Evolutionary conservation across 2,888 invertebrate genomes (phyloP), one percentile per base, ranked within the genome.

Genomic region (Hymenopus coronatus): DNA sequence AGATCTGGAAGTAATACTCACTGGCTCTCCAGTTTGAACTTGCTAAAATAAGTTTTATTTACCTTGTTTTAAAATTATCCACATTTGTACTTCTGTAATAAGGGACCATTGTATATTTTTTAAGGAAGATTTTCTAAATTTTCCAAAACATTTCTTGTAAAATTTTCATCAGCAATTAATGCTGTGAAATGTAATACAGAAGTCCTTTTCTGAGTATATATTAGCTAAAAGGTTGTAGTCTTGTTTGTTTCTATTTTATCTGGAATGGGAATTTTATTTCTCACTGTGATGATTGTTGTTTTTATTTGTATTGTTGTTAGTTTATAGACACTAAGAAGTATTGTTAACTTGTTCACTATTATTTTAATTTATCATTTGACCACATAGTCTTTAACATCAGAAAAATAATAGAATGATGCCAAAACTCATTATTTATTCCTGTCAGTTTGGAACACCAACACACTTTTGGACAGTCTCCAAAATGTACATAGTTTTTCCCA

Each of bases 401-500:
- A 70, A 70, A 20, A 70, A 70, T 4, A 70, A 85, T 28, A 27
- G 40, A 85, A 40, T 46, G 33, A 40, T 40, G 40, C 85, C 20
- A 27, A 85, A 46, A n/a, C 33, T 25, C 27, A 84, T 84, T 85
- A 82, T 87, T 87, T 87, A 87, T 87, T 87, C 87, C 82, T 82
- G 27, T 87, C 87, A 82, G 40, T 87, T 87, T 82, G 87, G 87
- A 87, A 40, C 9, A 87, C 28, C 54, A 81, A 70, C 28, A 70
- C 15, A 81, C 20, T 81, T 86, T 86, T 81, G 86, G 86, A 86
- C 86, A 81, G 25, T 88, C 54, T 88, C 82, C 86, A 27, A 85
- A 86, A 88, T 88, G 86, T 86, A 70, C 81, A 87, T 27, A 88
- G 25, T 82, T 85, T 88, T 89, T 89, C 89, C 88, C 83, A 82